phyloP scores from a whole-genome alignment of 2,113 vertebrate species.

The Phaethon lepturus region DNA sequence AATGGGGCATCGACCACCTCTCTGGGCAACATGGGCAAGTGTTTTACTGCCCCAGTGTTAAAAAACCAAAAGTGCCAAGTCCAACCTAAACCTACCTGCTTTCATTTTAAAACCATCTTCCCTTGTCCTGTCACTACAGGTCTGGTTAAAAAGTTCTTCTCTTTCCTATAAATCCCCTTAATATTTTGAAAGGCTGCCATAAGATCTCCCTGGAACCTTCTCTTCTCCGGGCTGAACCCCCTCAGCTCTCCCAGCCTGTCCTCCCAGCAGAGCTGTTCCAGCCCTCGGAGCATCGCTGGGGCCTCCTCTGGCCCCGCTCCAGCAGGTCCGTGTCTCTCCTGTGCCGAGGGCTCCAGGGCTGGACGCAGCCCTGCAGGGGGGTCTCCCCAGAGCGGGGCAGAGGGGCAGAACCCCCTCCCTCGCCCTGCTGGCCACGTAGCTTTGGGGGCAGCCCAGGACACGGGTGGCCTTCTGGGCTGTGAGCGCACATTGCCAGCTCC shows the following conservation, averaged over 20 bases:
- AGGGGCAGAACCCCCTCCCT: not conserved
- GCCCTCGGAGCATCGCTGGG: rapidly evolving
- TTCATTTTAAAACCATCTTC: not conserved
- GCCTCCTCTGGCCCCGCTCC: not conserved
- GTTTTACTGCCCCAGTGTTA: rapidly evolving
- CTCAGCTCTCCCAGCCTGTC: not conserved
- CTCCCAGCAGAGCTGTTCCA: not conserved
- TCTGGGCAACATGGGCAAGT: rapidly evolving
- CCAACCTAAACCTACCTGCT: not conserved
- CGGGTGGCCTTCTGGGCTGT: rapidly evolving
- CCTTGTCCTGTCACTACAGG: too few relatives aligned
- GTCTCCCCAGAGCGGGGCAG: not conserved
- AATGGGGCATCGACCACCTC: not conserved
- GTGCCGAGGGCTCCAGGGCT: too few relatives aligned
- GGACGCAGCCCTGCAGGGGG: not conserved
- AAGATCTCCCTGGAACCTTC: not conserved
- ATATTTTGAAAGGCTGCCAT: not conserved
- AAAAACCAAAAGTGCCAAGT: not conserved
- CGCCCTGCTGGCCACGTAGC: rapidly evolving
- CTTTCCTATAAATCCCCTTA: not conserved
- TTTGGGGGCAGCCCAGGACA: not conserved
- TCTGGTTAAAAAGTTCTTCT: not conserved
- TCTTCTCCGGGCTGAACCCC: not conserved
- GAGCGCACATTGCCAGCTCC: rapidly evolving
- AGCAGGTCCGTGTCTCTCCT: not conserved